Percentiles rank a stretch among this genome's conserved stretches.
These are phyloP conservation scores for Manduca sexta DNA, from an alignment of 1,140 invertebrate genomes.

Conservation along the genomic window DNA sequence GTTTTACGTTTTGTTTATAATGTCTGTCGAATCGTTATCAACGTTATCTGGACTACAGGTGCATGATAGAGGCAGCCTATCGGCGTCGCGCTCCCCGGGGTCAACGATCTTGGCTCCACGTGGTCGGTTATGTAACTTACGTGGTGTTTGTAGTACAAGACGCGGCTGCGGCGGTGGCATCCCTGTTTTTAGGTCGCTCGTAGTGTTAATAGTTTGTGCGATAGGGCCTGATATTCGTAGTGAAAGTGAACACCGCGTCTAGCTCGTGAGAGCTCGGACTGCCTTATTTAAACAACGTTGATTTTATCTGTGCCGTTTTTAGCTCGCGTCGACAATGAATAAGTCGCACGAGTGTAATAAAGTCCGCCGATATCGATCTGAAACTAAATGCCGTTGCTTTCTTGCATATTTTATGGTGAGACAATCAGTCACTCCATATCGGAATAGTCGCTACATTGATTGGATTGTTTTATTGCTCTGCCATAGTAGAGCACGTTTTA, in stretches of 20 bases:
- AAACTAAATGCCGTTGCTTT: slow-evolving; percentile 25
- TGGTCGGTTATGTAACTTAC: slow-evolving; percentile 34
- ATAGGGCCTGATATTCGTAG: slow-evolving; percentile 15
- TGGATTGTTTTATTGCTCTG: slow-evolving; percentile 33
- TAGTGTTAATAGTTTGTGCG: slow-evolving; percentile 2
- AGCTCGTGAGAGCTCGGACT: slow-evolving; percentile 17
- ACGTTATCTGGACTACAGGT: slow-evolving; percentile 40
- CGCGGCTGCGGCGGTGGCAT: no score
- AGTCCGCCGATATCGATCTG: slow-evolving; percentile 36
- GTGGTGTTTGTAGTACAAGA: not conserved
- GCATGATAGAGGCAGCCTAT: slow-evolving; percentile 45
- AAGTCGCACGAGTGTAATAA: slow-evolving; percentile 31
- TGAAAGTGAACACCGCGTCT: slow-evolving; percentile 36
- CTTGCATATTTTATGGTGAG: slow-evolving; percentile 20
- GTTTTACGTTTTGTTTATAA: slow-evolving; percentile 15
- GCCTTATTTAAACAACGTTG: slow-evolving; percentile 23
- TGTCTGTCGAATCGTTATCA: slow-evolving; percentile 38
- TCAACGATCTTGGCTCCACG: slow-evolving; percentile 51
- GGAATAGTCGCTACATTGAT: slow-evolving; percentile 30
- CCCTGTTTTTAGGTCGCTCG: slow-evolving; percentile 9
- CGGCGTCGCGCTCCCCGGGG: slow-evolving; percentile 42
- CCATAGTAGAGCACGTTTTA: slow-evolving; percentile 10
- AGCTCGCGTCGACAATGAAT: slow-evolving; percentile 29
- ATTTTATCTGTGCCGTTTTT: slow-evolving; percentile 36
- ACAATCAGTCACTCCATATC: slow-evolving; percentile 36